Conservation (phyloP, 2,113 vertebrate species). For the Ahaetulla prasina region DNA sequence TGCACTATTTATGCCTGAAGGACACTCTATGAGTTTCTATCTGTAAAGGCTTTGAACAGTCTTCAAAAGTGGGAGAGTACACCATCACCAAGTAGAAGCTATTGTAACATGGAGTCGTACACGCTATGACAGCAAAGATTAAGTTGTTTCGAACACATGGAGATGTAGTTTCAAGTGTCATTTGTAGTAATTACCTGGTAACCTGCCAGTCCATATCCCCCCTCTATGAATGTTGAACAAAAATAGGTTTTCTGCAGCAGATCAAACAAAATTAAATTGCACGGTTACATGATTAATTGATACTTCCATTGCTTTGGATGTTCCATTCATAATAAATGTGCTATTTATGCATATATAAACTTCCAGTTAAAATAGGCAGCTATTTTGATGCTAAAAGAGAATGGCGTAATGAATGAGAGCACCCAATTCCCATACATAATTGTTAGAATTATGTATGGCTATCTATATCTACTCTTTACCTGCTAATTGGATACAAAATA, state of each 20-base stretch:
- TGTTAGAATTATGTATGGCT: constrained; percentile 5
- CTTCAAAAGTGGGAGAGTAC: not conserved
- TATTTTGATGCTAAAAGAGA: not conserved
- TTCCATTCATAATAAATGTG: constrained; percentile 3
- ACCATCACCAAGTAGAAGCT: not conserved
- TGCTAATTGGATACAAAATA: not conserved
- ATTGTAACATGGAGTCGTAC: not conserved
- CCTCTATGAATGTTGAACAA: not conserved
- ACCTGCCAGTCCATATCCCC: not conserved
- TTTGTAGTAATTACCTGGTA: constrained; percentile 6
- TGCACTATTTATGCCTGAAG: not conserved
- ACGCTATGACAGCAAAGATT: not conserved
- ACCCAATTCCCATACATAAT: not conserved
- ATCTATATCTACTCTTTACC: not conserved
- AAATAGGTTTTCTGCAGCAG: not conserved
- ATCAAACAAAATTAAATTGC: constrained; percentile 3
- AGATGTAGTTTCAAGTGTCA: not conserved
- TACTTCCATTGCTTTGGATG: not conserved
- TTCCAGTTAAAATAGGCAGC: not conserved
- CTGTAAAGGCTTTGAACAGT: not conserved
- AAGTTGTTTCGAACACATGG: not conserved
- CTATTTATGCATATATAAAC: not conserved
- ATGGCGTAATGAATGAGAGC: not conserved
- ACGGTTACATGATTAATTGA: not conserved
- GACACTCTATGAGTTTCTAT: not conserved